A percentile compares a stretch with the other conserved stretches of the same genome.
Evolutionary conservation across 2,888 invertebrate genomes (phyloP).

Genomic region (Cryptosula pallasiana): DNA sequence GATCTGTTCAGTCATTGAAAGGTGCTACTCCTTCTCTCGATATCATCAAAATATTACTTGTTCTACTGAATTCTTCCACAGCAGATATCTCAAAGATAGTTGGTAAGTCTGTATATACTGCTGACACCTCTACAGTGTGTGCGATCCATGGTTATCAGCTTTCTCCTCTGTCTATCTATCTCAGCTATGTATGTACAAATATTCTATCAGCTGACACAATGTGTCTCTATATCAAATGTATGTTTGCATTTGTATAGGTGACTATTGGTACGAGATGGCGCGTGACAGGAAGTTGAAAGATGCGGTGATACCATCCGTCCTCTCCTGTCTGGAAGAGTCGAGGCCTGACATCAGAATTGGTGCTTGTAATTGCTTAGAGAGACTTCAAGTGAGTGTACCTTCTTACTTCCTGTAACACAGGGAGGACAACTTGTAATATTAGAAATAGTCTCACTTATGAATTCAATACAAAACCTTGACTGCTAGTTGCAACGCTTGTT

Average conservation of each 20-base stretch:
- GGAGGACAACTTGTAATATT: too few relatives aligned
- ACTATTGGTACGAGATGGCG: conserved; percentile 1
- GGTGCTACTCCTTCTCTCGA: conserved; percentile 39
- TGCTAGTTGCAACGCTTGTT: too few relatives aligned
- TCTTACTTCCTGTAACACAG: too few relatives aligned
- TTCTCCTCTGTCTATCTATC: too few relatives aligned
- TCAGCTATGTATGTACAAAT: too few relatives aligned
- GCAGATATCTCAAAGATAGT: conserved; percentile 11
- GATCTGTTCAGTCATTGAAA: conserved; percentile 42
- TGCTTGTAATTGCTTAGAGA: conserved; percentile 30
- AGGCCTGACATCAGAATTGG: conserved; percentile 28
- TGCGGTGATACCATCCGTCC: neutral
- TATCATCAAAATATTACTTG: neutral
- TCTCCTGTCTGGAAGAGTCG: conserved; percentile 29
- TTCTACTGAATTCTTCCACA: conserved; percentile 3
- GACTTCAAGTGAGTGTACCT: conserved; percentile 29
- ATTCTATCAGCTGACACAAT: too few relatives aligned
- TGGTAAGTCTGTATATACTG: conserved; percentile 29
- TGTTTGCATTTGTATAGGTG: too few relatives aligned
- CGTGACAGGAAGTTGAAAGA: neutral
- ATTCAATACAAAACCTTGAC: too few relatives aligned
- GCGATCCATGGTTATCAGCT: too few relatives aligned
- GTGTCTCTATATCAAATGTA: too few relatives aligned
- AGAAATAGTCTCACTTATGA: too few relatives aligned
- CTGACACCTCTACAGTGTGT: too few relatives aligned